Evolutionary conservation across 2,113 vertebrate genomes (phyloP).

Genomic region (Melanostigma gelatinosum): DNA sequence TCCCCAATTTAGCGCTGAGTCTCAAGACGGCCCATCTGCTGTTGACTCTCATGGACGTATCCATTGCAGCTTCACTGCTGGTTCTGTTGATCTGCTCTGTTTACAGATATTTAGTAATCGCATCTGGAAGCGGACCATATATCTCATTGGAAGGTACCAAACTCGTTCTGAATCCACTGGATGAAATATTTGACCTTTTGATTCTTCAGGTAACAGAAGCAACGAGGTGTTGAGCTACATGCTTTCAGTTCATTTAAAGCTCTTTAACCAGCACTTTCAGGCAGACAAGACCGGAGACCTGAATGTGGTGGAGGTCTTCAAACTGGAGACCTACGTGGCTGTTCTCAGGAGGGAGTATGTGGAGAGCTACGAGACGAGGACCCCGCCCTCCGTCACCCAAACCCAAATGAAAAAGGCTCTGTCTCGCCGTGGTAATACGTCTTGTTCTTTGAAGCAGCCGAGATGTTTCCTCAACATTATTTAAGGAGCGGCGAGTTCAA

Average conservation of each 20-base stretch:
- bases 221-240: background rate
- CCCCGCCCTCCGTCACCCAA: slow-evolving; percentile 42
- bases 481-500: background rate
- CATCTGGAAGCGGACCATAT: too few species aligned
- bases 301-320: slow-evolving; percentile 61
- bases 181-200: background rate
- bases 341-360: slow-evolving; percentile 63
- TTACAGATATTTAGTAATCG: background rate
- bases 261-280: slow-evolving; percentile 63
- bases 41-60: slow-evolving; percentile 75
- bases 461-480: background rate
- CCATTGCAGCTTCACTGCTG: slow-evolving; percentile 32
- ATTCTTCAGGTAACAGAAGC: background rate
- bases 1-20: slow-evolving; percentile 58
- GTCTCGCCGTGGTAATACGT: slow-evolving; percentile 37
- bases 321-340: slow-evolving; percentile 64
- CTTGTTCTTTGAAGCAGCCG: background rate
- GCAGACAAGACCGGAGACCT: slow-evolving; percentile 62
- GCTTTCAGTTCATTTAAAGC: background rate
- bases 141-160: background rate
- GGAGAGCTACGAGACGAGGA: slow-evolving; percentile 56
- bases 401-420: slow-evolving; percentile 61
- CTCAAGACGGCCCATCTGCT: slow-evolving; percentile 67
- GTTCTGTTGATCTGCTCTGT: background rate
- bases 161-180: background rate